phyloP scores from a whole-genome alignment of 2,113 vertebrate species.

The Phrynocephalus versicolor region DNA sequence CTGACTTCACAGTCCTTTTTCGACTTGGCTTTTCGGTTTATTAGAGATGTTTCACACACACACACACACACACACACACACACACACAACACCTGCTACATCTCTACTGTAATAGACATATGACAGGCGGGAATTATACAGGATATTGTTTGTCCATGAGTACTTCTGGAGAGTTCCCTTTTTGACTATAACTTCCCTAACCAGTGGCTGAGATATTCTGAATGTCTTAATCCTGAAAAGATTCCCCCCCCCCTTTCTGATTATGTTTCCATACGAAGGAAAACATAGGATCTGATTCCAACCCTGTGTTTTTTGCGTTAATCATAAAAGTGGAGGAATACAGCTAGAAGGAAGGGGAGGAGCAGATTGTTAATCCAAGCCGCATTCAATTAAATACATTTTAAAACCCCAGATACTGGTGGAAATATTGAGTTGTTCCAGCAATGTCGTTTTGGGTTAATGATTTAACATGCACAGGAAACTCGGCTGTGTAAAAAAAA shows the following conservation, averaged over 20 bases:
- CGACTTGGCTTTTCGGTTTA: not conserved
- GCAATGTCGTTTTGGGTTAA: not conserved
- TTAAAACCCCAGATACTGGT: not conserved
- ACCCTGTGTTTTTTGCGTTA: not conserved
- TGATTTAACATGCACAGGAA: not conserved
- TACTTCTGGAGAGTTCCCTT: too few species aligned
- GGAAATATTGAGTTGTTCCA: not conserved
- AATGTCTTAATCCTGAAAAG: too few species aligned
- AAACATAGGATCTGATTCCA: not conserved
- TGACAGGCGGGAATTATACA: not conserved
- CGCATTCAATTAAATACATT: not conserved
- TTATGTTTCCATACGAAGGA: not conserved
- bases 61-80: too few species aligned
- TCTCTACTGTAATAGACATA: not conserved
- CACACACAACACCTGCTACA: too few species aligned
- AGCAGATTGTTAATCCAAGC: not conserved
- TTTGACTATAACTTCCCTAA: too few species aligned
- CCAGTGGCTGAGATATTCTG: too few species aligned
- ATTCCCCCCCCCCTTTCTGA: too few species aligned
- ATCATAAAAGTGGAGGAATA: not conserved
- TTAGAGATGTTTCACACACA: too few species aligned
- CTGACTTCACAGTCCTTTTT: not conserved
- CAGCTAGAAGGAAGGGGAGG: not conserved
- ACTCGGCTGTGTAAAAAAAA: not conserved
- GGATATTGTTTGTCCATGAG: too few species aligned